Base-by-base conservation (phyloP, 2,113 vertebrate species). In the Martes martes region DNA sequence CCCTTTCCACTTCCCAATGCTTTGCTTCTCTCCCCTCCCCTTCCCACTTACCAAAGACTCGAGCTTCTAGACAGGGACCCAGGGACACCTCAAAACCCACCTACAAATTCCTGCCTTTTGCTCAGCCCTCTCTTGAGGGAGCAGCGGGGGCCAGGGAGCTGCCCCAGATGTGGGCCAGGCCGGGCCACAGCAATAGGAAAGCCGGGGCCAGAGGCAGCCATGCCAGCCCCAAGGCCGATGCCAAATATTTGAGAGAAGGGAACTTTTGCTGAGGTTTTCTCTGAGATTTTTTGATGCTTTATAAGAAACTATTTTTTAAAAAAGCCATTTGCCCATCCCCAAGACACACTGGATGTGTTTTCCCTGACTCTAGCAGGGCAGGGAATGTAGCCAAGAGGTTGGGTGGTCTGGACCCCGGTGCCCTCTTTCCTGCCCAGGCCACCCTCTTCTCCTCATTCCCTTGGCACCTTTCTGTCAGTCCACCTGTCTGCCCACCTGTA, bases 1-100 rank as follows among this genome's bases (percentile, higher is more conserved):
- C 55, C 85, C 7, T 33, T 94, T 42, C 76, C 10, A 33, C 52
- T 50, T 84, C 92, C 96, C 73, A 82, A 6, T 39, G 97, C 97
- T 97, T 97, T 42, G 95, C 98, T 98, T 98, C 92, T 98, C 98
- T 52, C 98, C 98, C 94, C 61, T 86, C 90, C 89, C 94, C 79
- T 95, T 97, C 88, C 96, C 98, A 78, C 73, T 98, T 99, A 99
- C 99, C 99, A 99, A 99, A 99, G 99, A 99, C 98, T 98, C 98
- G 82, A 98, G 99, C 99, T 99, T 99, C 98, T 98, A 98, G 98
- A 99, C 98, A 97, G 96, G 96, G 96, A 98, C 81, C 93, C 57
- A 97, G 96, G 85, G 96, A 95, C 79, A 96, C 94, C 94, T 94
- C 36, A 3, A 76, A 91, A 96, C 91, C 97, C 96, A 93, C 94